Conservation (phyloP, 1,140 invertebrate species). For the Bactericera cockerelli region DNA sequence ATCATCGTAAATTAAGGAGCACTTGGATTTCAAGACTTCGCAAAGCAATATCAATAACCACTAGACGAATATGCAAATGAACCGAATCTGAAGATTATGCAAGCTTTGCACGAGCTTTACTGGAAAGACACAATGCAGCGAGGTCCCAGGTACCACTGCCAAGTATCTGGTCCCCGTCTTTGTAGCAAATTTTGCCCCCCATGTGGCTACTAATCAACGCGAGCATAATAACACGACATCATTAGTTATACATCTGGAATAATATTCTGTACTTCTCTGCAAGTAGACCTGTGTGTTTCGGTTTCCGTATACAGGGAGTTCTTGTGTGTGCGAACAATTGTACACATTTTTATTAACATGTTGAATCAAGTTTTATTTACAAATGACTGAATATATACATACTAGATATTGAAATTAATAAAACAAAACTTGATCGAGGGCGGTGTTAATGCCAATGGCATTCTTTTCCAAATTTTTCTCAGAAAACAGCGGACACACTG, state of each 20-base stretch:
- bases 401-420: too few species aligned
- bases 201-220: slow-evolving; percentile 1
- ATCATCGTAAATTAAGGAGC: too few species aligned
- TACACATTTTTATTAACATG: neutral
- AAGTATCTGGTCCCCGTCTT: neutral
- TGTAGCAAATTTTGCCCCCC: neutral
- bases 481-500: neutral
- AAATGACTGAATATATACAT: too few species aligned
- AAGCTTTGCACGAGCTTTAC: neutral
- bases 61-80: neutral
- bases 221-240: neutral
- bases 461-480: neutral
- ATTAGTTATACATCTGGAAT: neutral
- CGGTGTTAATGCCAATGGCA: too few species aligned
- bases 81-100: neutral
- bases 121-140: neutral
- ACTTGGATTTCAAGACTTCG: too few species aligned
- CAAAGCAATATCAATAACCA: too few species aligned
- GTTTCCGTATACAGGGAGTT: neutral
- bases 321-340: neutral
- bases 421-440: too few species aligned
- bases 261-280: too few species aligned
- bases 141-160: neutral
- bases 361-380: too few species aligned
- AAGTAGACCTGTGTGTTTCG: neutral